Evolutionary conservation across 2,113 vertebrate genomes (phyloP).

Genomic region (Mobula hypostoma): DNA sequence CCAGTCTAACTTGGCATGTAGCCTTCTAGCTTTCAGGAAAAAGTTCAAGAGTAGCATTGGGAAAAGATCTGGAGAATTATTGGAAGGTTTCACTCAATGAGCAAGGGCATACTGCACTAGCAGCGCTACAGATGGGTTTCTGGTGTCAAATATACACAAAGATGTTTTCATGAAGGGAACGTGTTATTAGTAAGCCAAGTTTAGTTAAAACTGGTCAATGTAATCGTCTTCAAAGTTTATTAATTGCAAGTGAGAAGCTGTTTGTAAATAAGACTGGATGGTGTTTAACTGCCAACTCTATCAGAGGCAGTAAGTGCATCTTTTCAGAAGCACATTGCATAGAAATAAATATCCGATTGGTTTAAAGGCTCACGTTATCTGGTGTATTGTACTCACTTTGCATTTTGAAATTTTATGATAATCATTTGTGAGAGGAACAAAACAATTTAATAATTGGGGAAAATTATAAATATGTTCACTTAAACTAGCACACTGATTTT

Average conservation of each 20-base stretch:
- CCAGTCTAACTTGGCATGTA: no score
- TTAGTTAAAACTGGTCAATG: background rate
- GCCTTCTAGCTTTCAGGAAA: no score
- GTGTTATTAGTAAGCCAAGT: background rate
- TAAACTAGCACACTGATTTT: background rate
- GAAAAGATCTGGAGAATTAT: background rate
- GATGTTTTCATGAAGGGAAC: background rate
- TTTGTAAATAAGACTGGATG: background rate
- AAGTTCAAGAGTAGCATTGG: no score
- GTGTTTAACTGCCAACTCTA: background rate
- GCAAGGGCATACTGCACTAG: background rate
- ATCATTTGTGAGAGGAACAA: background rate
- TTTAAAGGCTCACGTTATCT: background rate
- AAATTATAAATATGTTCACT: background rate
- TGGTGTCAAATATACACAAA: background rate
- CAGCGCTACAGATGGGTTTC: background rate
- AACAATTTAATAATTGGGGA: background rate
- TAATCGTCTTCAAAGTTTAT: background rate
- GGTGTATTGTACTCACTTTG: background rate
- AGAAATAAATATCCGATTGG: background rate
- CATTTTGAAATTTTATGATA: background rate
- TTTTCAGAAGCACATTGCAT: background rate
- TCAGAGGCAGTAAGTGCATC: background rate
- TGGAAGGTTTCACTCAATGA: background rate
- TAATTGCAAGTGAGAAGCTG: background rate